These are phyloP conservation scores for Crotalus helleri DNA, from an alignment of 2,113 vertebrate genomes.

Conservation along the genomic window DNA sequence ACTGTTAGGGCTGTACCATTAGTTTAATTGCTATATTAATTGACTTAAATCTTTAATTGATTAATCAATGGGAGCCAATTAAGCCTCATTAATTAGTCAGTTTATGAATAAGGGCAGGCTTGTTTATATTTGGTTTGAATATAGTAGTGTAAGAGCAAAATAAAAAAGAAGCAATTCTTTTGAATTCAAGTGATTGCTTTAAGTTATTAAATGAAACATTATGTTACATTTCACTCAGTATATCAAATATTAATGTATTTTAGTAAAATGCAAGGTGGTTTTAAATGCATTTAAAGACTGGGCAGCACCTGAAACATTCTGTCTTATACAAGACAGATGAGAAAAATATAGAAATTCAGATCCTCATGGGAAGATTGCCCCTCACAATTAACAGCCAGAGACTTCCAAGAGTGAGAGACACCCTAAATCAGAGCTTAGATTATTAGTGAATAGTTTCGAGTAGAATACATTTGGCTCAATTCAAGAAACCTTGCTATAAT, in stretches of 20 bases:
- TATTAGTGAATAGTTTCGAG: background rate
- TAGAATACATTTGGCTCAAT: background rate
- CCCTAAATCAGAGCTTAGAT: background rate
- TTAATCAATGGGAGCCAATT: background rate
- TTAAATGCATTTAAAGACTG: background rate
- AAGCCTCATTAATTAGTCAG: background rate
- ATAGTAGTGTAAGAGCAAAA: background rate
- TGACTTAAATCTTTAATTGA: background rate
- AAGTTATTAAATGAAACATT: background rate
- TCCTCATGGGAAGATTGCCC: background rate
- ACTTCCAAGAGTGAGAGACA: background rate
- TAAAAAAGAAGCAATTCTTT: background rate
- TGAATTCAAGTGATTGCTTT: background rate
- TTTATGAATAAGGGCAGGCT: background rate
- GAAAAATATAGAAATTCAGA: background rate
- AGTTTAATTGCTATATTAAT: background rate
- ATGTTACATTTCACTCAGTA: background rate
- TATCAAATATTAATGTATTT: background rate
- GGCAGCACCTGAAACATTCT: background rate
- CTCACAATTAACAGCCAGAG: background rate
- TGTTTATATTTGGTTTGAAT: background rate
- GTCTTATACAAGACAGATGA: background rate
- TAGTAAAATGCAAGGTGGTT: background rate
- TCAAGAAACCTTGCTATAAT: background rate
- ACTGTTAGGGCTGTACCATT: background rate